Base-by-base conservation (phyloP, 2,113 vertebrate species). In the Varanus salvator region DNA sequence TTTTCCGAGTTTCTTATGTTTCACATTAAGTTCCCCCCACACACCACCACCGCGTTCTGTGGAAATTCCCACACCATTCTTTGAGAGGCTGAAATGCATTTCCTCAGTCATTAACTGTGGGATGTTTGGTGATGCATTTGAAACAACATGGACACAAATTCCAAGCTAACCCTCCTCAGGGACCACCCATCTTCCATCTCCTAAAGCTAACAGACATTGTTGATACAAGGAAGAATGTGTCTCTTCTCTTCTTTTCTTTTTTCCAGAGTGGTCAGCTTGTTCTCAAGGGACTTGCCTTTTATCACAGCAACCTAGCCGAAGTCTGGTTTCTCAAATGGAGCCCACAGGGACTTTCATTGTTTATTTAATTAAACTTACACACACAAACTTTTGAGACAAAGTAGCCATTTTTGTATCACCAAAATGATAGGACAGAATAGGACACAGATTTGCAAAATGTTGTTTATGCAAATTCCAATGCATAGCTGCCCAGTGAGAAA, bases 121-220 rank as follows among this genome's bases (percentile, higher is more conserved):
- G 44, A 14, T 90, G 64, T 50, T 74, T 29, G 54, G 88, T 48
- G 82, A 74, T 66, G 68, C 34, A 76, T 50, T 88, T 60, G 57
- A 64, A 72, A 80, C 29, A 81, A 80, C 23, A 85, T 80, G 84
- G 64, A 87, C 80, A 31, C 91, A 66, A 66, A 90, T 81, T 92
- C 71, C n/a, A 91, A 44, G 8, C 69, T 77, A 64, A 87, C 80
- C 88, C 52, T 8, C 90, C 48, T 15, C 57, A 8, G 86, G 8
- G 25, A 57, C 77, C 90, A 85, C 44, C 27, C 75, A 27, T 8
- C 64, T 31, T 54, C 34, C 54, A 34, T 44, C 60, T 90, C 54
- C 52, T 78, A 93, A 91, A 93, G 4, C 12, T 31, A 89, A 15
- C 83, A 85, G 91, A 72, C 15, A 38, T 48, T 23, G 74, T 50